Conservation (phyloP, 2,113 vertebrate genomes). For the Podarcis cretensis region DNA sequence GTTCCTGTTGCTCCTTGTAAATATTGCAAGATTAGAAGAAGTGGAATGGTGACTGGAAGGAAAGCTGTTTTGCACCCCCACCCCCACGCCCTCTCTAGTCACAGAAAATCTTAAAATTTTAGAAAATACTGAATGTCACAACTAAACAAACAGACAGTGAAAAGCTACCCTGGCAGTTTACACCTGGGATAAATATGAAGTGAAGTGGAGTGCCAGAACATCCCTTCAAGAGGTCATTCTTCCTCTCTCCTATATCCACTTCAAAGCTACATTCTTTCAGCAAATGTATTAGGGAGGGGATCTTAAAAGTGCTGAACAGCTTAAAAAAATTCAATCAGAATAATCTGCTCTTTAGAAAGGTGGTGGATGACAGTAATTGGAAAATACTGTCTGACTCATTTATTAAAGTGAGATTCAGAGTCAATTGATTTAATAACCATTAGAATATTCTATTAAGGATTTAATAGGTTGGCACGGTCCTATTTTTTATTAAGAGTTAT, state of each 20-base stretch:
- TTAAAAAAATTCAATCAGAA: slow-evolving; percentile 79
- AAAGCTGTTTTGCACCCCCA: background rate
- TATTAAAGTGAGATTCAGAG: slow-evolving; percentile 83
- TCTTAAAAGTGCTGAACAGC: slow-evolving; percentile 65
- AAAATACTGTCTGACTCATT: slow-evolving; percentile 82
- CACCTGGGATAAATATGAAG: slow-evolving; percentile 59
- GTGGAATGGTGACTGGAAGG: background rate
- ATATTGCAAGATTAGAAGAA: background rate
- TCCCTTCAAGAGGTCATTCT: slow-evolving; percentile 47
- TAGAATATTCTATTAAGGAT: slow-evolving; percentile 82
- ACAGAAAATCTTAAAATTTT: background rate
- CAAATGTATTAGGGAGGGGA: background rate
- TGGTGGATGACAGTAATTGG: slow-evolving; percentile 81
- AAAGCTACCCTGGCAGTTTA: slow-evolving; percentile 39
- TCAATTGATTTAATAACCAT: slow-evolving; percentile 84
- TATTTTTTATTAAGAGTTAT: slow-evolving; percentile 79
- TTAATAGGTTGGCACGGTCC: slow-evolving; percentile 73
- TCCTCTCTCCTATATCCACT: slow-evolving; percentile 32
- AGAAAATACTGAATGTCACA: slow-evolving; percentile 54
- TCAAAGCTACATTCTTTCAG: slow-evolving; percentile 54
- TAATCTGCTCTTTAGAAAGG: slow-evolving; percentile 76
- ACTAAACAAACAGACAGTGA: slow-evolving; percentile 52
- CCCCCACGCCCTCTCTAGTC: background rate
- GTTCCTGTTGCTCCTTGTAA: background rate
- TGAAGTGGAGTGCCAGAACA: slow-evolving; percentile 42